A percentile compares a stretch with the other conserved stretches of the same genome.
Conservation (phyloP, 2,888 invertebrate species). For the Incurvaria masculella region DNA sequence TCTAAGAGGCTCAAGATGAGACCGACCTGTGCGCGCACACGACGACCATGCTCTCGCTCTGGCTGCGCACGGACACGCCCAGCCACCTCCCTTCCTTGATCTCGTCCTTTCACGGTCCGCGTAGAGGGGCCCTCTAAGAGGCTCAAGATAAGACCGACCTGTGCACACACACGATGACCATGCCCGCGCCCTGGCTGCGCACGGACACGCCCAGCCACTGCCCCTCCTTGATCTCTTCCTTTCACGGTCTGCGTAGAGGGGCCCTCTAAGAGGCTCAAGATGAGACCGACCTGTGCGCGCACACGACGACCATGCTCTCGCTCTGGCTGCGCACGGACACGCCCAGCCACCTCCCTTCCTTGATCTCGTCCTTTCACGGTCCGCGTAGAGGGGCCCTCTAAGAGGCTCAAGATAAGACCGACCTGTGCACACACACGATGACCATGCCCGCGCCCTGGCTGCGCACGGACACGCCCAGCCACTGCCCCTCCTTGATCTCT, state of each 20-base stretch:
- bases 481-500: conserved; percentile 89
- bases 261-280: no score
- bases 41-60: conserved; percentile 78
- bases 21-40: conserved; percentile 65
- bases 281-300: conserved; percentile 61
- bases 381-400: no score
- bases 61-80: conserved; percentile 89
- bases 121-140: no score
- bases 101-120: no score
- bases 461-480: conserved; percentile 91
- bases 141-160: conserved; percentile 42
- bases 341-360: conserved; percentile 93
- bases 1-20: conserved; percentile 22
- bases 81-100: conserved; percentile 94
- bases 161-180: conserved; percentile 72
- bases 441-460: conserved; percentile 83
- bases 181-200: conserved; percentile 80
- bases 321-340: conserved; percentile 89
- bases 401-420: conserved; percentile 24
- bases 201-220: conserved; percentile 97
- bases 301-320: conserved; percentile 72
- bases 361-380: no score
- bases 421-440: conserved; percentile 71
- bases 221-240: conserved; percentile 84
- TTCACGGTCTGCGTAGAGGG: no score